Conservation (phyloP, 2,113 vertebrate species). For the Pachypanchax playfairii region DNA sequence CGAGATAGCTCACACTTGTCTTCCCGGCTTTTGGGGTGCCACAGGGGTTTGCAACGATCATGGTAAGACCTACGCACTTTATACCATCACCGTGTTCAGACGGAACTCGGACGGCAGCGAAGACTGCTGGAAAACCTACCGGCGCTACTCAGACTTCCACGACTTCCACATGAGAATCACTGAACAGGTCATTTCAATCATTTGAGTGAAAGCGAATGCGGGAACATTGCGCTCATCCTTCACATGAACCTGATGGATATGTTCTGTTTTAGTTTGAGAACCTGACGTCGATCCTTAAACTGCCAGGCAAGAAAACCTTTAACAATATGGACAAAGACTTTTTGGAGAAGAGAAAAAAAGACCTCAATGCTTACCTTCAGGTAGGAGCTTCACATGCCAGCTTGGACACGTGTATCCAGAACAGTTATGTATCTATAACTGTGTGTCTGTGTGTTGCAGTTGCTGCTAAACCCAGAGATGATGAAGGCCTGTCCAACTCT, state of each 20-base stretch:
- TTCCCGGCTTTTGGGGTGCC: slow-evolving; percentile 88
- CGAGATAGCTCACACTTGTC: slow-evolving; percentile 89
- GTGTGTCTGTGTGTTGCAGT: slow-evolving; percentile 69
- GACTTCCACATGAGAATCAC: slow-evolving; percentile 99
- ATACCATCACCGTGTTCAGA: slow-evolving; percentile 93
- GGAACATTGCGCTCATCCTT: not conserved
- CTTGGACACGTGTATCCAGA: too few species aligned
- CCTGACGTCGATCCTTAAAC: slow-evolving; percentile 88
- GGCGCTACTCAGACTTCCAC: slow-evolving; percentile 98
- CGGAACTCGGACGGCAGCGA: slow-evolving; percentile 83
- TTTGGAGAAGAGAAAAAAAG: slow-evolving; percentile 96
- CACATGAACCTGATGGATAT: not conserved
- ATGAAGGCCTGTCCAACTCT: slow-evolving; percentile 91
- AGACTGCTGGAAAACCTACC: slow-evolving; percentile 96
- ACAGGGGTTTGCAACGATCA: slow-evolving; percentile 99
- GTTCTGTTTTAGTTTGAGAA: slow-evolving; percentile 89
- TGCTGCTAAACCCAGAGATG: slow-evolving; percentile 94
- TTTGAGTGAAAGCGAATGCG: not conserved
- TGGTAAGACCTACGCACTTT: slow-evolving; percentile 96
- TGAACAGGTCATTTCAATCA: slow-evolving; percentile 84
- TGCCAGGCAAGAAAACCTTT: slow-evolving; percentile 99
- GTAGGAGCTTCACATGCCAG: slow-evolving; percentile 65
- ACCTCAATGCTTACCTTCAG: slow-evolving; percentile 94
- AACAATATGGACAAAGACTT: slow-evolving; percentile 99
- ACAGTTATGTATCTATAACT: not conserved